Evolutionary conservation across 2,888 invertebrate genomes (phyloP), one percentile per base, ranked within the genome.

Genomic region (Apantesis nais): DNA sequence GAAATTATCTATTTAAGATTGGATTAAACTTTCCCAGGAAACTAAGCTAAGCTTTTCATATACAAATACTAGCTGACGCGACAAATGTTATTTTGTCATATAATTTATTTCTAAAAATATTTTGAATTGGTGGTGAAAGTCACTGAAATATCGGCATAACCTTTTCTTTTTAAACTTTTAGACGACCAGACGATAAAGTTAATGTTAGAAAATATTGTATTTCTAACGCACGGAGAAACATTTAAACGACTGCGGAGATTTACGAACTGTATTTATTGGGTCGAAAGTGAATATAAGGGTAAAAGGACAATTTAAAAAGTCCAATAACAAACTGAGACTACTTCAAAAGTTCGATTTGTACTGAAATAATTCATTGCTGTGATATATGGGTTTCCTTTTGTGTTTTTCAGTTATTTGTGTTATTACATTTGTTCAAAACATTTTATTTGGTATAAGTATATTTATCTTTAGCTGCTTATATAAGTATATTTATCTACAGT

Each of bases 191-290:
- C 41, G 63, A 63, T 63, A 63, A 19, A 29, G 31, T 22, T 69
- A 62, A 71, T 31, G 58, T 66, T n/a, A 41, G 22, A 37, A 55
- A 69, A 66, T 70, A 71, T 72, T 48, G 60, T 60, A 72, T 70
- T 61, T 61, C 41, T 31, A 68, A 62, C 68, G 68, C 73, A 72
- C 71, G 31, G 66, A 78, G 68, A 64, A 62, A 67, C 58, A 65
- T 64, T 34, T 67, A 71, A 74, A 65, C 68, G 73, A 60, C 48
- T 72, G 55, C 31, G 62, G 78, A 75, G 78, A 79, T 80, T 80
- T 78, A 79, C 72, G 58, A 63, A 70, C 70, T 75, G 58, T 68
- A 79, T 80, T 75, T 80, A 70, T 80, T 74, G 67, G 29, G 55
- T 63, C 12, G 31, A 52, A 16, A 12, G 58, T 48, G 62, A 62